Conservation (phyloP, 2,888 invertebrate species). For the Agonopterix subpropinquella region DNA sequence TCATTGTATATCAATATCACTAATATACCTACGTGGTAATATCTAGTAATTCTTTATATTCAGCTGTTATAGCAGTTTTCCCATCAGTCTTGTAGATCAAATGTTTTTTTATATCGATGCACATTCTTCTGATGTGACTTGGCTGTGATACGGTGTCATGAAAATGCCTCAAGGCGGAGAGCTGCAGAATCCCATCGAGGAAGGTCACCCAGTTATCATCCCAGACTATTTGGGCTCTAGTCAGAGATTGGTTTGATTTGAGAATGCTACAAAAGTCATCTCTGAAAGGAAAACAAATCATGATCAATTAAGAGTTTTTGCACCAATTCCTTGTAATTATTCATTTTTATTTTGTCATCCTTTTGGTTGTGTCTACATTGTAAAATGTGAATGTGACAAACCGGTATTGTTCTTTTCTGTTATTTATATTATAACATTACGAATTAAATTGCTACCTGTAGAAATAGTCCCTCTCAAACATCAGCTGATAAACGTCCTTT, state of each 20-base stretch:
- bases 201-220: constrained; percentile 86
- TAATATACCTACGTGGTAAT: constrained; percentile 22
- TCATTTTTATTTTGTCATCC: no score
- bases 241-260: constrained; percentile 25
- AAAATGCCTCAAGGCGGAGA: constrained; percentile 78
- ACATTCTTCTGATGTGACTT: constrained; percentile 41
- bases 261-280: constrained; percentile 36
- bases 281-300: constrained; percentile 20
- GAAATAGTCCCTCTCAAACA: constrained; percentile 27
- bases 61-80: constrained; percentile 16
- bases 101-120: constrained; percentile 31
- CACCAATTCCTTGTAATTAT: no score
- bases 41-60: constrained; percentile 18
- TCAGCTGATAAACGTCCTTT: constrained; percentile 33
- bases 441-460: constrained; percentile 23
- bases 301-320: no score
- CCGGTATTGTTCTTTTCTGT: not conserved
- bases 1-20: not conserved
- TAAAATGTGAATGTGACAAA: not conserved
- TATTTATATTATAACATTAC: not conserved
- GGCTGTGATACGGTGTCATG: constrained; percentile 78
- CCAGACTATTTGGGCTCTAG: constrained; percentile 72
- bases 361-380: no score
- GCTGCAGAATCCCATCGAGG: constrained; percentile 88
- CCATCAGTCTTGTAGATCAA: constrained; percentile 4